These are phyloP conservation scores for Nibea albiflora DNA, from an alignment of 2,113 vertebrate genomes.

Conservation along the genomic window DNA sequence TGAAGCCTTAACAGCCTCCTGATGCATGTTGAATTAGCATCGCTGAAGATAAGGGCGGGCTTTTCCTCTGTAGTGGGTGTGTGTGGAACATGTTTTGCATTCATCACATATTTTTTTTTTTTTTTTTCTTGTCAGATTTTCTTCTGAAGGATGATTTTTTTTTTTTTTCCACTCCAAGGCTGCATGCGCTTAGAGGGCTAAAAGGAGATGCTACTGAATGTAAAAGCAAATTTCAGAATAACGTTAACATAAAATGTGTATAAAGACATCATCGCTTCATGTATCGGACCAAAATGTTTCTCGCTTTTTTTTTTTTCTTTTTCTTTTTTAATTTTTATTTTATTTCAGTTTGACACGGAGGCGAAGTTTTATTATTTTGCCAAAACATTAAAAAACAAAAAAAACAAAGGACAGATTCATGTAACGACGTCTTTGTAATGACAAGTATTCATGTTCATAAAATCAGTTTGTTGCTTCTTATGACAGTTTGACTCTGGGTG, in stretches of 20 bases:
- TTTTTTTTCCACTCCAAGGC: slow-evolving; percentile 75
- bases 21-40: slow-evolving; percentile 70
- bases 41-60: slow-evolving; percentile 26
- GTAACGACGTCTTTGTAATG: slow-evolving; percentile 77
- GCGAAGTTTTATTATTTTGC: slow-evolving; percentile 53
- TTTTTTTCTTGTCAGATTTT: slow-evolving; percentile 30
- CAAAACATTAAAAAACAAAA: slow-evolving; percentile 37
- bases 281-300: slow-evolving; percentile 81
- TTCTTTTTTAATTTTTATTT: neutral
- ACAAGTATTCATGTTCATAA: slow-evolving; percentile 81
- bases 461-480: slow-evolving; percentile 78
- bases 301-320: slow-evolving; percentile 40
- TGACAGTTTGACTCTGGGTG: slow-evolving; percentile 3
- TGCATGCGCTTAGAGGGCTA: slow-evolving; percentile 85
- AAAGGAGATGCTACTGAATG: slow-evolving; percentile 85
- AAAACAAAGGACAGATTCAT: slow-evolving; percentile 53
- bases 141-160: slow-evolving; percentile 29
- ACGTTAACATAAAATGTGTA: slow-evolving; percentile 63
- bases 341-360: slow-evolving; percentile 49
- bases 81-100: slow-evolving; percentile 61
- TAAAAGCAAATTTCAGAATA: slow-evolving; percentile 77
- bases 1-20: slow-evolving; percentile 70
- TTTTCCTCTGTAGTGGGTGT: slow-evolving; percentile 39
- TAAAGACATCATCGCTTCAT: slow-evolving; percentile 63
- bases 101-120: slow-evolving; percentile 15